A percentile compares a stretch with the other conserved stretches of the same genome.
These are phyloP conservation scores for Mycteria americana DNA, from an alignment of 2,797 vertebrate species.

Conservation along the genomic window DNA sequence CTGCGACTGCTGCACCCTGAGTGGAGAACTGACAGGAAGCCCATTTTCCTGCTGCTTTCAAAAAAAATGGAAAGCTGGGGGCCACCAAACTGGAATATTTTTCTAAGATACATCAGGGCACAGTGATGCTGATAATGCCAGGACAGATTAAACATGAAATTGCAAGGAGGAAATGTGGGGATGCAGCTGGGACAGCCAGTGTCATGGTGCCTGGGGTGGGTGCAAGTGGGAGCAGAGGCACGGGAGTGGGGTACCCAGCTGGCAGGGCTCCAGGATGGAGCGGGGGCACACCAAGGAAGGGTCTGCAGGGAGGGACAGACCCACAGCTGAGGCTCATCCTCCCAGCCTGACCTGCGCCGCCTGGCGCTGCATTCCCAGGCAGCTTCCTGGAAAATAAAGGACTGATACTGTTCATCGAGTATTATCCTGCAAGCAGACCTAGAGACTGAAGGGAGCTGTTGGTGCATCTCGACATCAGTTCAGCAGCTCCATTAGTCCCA, in stretches of 20 bases:
- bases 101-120: background rate
- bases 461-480: background rate
- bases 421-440: background rate
- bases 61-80: background rate
- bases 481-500: background rate
- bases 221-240: background rate
- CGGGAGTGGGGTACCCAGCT: accelerated
- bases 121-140: background rate
- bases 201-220: background rate
- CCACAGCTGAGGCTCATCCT: background rate
- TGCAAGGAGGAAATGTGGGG: background rate
- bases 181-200: background rate
- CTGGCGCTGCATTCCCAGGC: background rate
- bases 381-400: background rate
- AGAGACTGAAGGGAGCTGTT: background rate
- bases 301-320: background rate
- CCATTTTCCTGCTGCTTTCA: background rate
- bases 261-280: background rate
- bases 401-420: background rate
- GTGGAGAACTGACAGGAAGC: background rate
- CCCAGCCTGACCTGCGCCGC: background rate
- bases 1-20: background rate
- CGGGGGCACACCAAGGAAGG: background rate
- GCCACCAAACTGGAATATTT: background rate
- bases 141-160: background rate